Evolutionary conservation across 1,140 invertebrate species (phyloP), one percentile per base, ranked within the genome.

Genomic region (Conus betulinus): DNA sequence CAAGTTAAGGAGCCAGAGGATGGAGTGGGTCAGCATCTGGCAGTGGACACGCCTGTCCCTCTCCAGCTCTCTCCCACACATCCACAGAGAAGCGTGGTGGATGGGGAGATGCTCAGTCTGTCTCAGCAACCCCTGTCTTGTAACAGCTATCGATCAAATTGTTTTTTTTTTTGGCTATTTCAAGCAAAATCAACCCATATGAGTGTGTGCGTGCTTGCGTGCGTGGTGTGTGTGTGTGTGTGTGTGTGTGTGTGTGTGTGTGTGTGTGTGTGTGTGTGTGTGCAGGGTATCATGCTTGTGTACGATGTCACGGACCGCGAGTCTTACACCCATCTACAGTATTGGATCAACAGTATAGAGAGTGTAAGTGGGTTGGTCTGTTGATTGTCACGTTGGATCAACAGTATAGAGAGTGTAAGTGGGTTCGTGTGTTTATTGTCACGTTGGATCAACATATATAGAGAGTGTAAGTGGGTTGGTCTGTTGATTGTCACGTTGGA

Each of bases 401-500:
- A 93, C 67, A 93, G 91, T 85, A 90, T 94, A 39, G 91, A 94
- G 17, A 89, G 90, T 55, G 94, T 94, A 91, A 91, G 89, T 90
- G 53, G 78, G 10, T 51, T 79, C 6, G 13, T 39, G 0, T 39
- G 39, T 39, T 3, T 0, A 39, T 39, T 88, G 91, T 94, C 89
- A 93, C 94, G 27, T 79, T 94, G 94, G 94, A 88, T 94, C 13
- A 78, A 93, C 67, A 93, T n/a, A 91, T 85, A 90, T 94, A 39
- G 91, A 94, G 17, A 89, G 90, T 55, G 94, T 94, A 91, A 91
- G 89, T 90, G 53, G 78, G 10, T 51, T 79, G 78, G 13, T 39
- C 39, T 39, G 39, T 39, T 3, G 39, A 39, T 39, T 39, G 39
- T 39, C 39, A 39, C 0, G 39, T 79, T 94, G 94, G 94, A 88